phyloP scores from a whole-genome alignment of 2,113 vertebrate genomes.

The Aphelocoma coerulescens region DNA sequence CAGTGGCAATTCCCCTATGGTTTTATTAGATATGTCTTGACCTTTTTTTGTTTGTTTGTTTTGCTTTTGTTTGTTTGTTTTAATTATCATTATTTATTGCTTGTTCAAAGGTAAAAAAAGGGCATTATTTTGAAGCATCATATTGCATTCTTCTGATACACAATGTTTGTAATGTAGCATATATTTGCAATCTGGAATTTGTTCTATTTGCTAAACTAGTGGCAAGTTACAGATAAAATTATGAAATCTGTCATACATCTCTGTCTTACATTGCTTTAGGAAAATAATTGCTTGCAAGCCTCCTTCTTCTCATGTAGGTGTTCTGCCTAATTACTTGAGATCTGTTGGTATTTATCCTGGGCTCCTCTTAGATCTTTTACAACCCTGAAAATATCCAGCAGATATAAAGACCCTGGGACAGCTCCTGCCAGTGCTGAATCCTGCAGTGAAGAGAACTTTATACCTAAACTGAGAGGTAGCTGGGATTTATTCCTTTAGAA shows the following conservation, averaged over 20 bases:
- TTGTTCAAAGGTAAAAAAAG: background rate
- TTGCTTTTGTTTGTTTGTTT: background rate
- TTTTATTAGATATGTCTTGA: background rate
- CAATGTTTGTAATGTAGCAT: background rate
- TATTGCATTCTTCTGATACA: background rate
- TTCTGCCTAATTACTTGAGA: background rate
- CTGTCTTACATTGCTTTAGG: background rate
- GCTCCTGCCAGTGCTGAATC: constrained; percentile 24
- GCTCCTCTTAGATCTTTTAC: constrained; percentile 5
- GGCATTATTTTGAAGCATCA: background rate
- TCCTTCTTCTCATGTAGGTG: background rate
- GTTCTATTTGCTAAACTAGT: background rate
- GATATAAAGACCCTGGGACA: constrained; percentile 15
- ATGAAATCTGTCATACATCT: background rate
- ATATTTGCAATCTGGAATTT: background rate
- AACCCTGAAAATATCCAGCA: constrained; percentile 2
- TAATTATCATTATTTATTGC: background rate
- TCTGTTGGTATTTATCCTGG: constrained; percentile 31
- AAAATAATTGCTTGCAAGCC: background rate
- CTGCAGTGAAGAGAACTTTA: constrained; percentile 29
- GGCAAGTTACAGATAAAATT: background rate
- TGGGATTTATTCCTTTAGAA: constrained; percentile 64
- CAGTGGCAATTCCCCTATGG: background rate
- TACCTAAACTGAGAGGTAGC: constrained; percentile 10
- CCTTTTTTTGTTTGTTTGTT: background rate